Percentiles rank a stretch among this genome's conserved stretches.
phyloP scores from a whole-genome alignment of 2,113 vertebrate species.

The Rhombomys opimus region DNA sequence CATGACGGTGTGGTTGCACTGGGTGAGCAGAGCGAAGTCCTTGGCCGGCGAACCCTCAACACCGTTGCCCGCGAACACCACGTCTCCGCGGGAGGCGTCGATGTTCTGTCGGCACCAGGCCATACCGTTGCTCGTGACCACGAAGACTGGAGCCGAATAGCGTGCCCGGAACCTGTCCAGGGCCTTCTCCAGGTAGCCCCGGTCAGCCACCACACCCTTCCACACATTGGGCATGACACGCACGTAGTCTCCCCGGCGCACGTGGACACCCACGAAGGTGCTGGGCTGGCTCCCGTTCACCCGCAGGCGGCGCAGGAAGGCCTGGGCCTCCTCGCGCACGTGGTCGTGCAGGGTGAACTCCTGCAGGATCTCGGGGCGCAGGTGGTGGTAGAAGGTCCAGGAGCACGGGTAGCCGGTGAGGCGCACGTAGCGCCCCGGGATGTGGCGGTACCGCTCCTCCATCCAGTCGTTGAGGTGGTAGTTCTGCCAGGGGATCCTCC shows the following conservation, averaged over 20 bases:
- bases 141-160: slow-evolving; percentile 73
- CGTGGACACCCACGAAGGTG: slow-evolving; percentile 83
- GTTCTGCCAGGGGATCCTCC: slow-evolving; percentile 40
- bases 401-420: slow-evolving; percentile 83
- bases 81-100: slow-evolving; percentile 67
- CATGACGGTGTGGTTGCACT: slow-evolving; percentile 85
- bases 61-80: slow-evolving; percentile 79
- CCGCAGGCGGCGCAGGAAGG: not conserved
- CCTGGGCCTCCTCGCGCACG: slow-evolving; percentile 61
- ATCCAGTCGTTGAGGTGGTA: slow-evolving; percentile 82
- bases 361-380: slow-evolving; percentile 76
- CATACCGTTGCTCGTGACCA: slow-evolving; percentile 84
- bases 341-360: slow-evolving; percentile 83
- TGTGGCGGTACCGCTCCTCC: slow-evolving; percentile 79
- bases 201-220: slow-evolving; percentile 84
- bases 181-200: slow-evolving; percentile 77
- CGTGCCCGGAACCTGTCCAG: slow-evolving; percentile 81
- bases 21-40: slow-evolving; percentile 81
- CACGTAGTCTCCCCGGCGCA: slow-evolving; percentile 84
- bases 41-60: slow-evolving; percentile 23
- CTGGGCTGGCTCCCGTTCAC: not conserved
- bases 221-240: slow-evolving; percentile 71
- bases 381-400: slow-evolving; percentile 86
- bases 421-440: slow-evolving; percentile 59
- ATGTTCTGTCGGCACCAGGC: slow-evolving; percentile 83